Percentiles rank a stretch among this genome's conserved stretches.
Conservation (phyloP, 2,888 invertebrate species). For the Sinhomidia bicolor region DNA sequence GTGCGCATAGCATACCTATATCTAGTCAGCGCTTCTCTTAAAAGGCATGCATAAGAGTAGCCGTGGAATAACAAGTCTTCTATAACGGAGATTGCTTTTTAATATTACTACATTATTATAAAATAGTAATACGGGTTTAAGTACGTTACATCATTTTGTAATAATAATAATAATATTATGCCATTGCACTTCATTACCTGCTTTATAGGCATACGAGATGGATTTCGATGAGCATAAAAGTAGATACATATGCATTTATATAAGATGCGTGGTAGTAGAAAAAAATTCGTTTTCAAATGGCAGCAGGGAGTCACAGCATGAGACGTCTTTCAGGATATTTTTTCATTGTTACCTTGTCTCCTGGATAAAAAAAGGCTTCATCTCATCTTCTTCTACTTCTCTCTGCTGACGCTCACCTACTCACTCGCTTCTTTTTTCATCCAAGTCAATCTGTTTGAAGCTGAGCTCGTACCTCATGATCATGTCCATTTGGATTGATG, state of each 20-base stretch:
- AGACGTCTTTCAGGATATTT: slow-evolving; percentile 80
- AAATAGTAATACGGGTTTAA: slow-evolving; percentile 35
- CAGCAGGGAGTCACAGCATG: slow-evolving; percentile 80
- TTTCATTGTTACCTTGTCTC: slow-evolving; percentile 80
- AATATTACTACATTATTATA: slow-evolving; percentile 34
- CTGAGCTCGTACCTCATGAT: slow-evolving; percentile 69
- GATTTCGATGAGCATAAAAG: slow-evolving; percentile 6
- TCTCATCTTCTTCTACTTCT: slow-evolving; percentile 76
- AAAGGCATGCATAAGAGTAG: neutral
- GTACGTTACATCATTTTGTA: slow-evolving; percentile 27
- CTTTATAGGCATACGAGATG: neutral
- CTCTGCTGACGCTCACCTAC: slow-evolving; percentile 72
- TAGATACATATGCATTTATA: slow-evolving; percentile 20
- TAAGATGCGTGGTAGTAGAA: slow-evolving; percentile 67
- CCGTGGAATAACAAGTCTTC: slow-evolving; percentile 40
- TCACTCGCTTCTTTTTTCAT: slow-evolving; percentile 59
- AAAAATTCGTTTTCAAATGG: slow-evolving; percentile 80
- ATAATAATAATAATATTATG: slow-evolving; percentile 49
- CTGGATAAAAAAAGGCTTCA: slow-evolving; percentile 80
- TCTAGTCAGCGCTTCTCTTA: slow-evolving; percentile 24
- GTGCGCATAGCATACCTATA: neutral
- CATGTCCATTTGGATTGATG: slow-evolving; percentile 66
- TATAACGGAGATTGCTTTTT: slow-evolving; percentile 70
- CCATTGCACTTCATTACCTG: slow-evolving; percentile 61
- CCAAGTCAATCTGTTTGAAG: slow-evolving; percentile 69